Evolutionary conservation across 2,888 invertebrate species (phyloP).

Genomic region (Sylvicola fuscatus): DNA sequence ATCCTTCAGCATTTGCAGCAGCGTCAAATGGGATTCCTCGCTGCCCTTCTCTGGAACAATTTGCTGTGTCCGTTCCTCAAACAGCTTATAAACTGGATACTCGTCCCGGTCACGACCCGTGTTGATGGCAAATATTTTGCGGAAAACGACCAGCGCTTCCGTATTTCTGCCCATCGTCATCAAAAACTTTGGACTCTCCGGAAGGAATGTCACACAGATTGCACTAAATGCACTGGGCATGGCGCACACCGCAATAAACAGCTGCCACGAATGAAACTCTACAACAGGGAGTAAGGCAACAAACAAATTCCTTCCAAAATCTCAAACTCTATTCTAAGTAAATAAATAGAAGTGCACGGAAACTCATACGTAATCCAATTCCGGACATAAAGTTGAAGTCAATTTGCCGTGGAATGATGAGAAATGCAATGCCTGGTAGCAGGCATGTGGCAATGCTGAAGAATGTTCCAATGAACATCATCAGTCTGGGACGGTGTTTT

Average conservation of each 20-base stretch:
- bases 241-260: constrained; percentile 33
- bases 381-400: not conserved
- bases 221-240: constrained; percentile 47
- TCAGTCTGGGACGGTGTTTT: constrained; percentile 38
- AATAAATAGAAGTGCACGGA: too few relatives aligned
- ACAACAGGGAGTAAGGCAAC: not conserved
- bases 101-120: constrained; percentile 35
- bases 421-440: constrained; percentile 50
- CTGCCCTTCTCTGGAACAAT: constrained; percentile 1
- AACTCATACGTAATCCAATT: too few relatives aligned
- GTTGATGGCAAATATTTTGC: constrained; percentile 41
- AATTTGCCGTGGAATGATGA: constrained; percentile 37
- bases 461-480: constrained; percentile 44
- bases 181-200: constrained; percentile 63
- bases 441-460: constrained; percentile 40
- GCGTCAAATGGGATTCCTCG: constrained; percentile 6
- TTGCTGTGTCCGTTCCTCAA: too few relatives aligned
- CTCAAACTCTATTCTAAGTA: too few relatives aligned
- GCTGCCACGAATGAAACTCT: constrained; percentile 38
- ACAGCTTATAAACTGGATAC: constrained; percentile 36
- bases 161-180: constrained; percentile 44
- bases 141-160: constrained; percentile 41
- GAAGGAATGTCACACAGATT: constrained; percentile 34
- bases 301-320: too few relatives aligned
- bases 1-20: constrained; percentile 21